A percentile compares a stretch with the other conserved stretches of the same genome.
These are phyloP conservation scores for Darevskia nairensis DNA, from an alignment of 2,797 vertebrate species.

Conservation along the genomic window DNA sequence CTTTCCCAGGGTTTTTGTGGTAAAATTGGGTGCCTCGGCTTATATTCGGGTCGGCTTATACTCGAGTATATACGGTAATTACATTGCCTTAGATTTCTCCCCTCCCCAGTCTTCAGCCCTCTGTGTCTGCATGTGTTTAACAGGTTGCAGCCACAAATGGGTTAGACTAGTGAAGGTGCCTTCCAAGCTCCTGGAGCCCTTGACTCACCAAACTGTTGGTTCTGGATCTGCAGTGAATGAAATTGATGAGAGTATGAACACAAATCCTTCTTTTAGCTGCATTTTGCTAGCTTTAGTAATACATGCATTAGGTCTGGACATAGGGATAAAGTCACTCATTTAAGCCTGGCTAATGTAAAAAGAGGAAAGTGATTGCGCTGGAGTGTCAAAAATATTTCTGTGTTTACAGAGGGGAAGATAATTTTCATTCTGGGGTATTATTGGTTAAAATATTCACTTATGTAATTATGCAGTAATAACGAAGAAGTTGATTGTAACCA, in stretches of 20 bases:
- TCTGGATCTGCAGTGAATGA: neutral
- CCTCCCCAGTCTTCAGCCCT: too few relatives aligned
- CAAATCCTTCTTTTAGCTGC: neutral
- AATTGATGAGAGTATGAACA: neutral
- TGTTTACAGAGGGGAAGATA: constrained; percentile 46
- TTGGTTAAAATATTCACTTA: constrained; percentile 66
- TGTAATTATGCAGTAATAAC: constrained; percentile 69
- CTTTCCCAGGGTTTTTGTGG: too few relatives aligned
- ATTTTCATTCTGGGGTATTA: constrained; percentile 66
- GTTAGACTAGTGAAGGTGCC: too few relatives aligned
- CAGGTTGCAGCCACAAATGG: too few relatives aligned
- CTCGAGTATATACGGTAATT: too few relatives aligned
- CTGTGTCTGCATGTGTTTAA: too few relatives aligned
- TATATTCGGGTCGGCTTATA: too few relatives aligned
- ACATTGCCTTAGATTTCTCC: too few relatives aligned
- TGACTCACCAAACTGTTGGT: too few relatives aligned
- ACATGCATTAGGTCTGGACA: neutral
- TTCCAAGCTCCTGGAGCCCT: too few relatives aligned
- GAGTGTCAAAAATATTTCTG: constrained; percentile 56
- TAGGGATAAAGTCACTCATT: constrained; percentile 12
- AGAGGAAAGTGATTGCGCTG: constrained; percentile 35
- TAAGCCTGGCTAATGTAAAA: constrained; percentile 24
- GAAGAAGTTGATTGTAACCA: constrained; percentile 69
- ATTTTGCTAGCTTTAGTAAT: constrained; percentile 5
- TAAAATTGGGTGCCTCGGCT: too few relatives aligned